Evolutionary conservation across 30 jellyfish, hydroid and myxozoan species (phyloP), one percentile per base, ranked within the genome.

Genomic region (Catostylus mosaicus): DNA sequence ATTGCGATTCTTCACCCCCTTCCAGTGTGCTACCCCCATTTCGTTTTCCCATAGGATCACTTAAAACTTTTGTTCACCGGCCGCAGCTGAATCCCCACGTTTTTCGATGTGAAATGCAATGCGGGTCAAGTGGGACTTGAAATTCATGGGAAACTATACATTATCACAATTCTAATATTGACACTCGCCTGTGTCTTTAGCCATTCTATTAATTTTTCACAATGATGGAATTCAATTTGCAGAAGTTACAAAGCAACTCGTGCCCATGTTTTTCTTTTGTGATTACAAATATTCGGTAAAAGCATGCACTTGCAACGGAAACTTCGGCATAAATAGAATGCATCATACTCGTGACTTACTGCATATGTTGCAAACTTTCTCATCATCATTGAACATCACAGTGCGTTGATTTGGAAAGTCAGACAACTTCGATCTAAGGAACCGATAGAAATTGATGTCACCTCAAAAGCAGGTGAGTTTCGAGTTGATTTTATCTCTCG

Each of bases 251-350:
- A 59, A 27, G 71, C 32, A 59, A 24, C 38, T 2, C 38, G 20
- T 22, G 3, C 19, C 19, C 71, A 18, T 12, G 24, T 24, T 20
- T 1, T 3, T 59, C 71, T 19, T 59, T 27, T 37, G 24, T 59
- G 71, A 0, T 59, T 59, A 27, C 71, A 59, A 16, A 59, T 26
- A 6, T 27, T 2, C 8, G 38, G 18, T 3, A 52, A 27, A 59
- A 59, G 71, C 71, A 4, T 27, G 71, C n/a, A 59, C n/a, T 43
- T 59, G 38, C 11, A 59, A 16, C 38, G 19, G 71, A 59, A 59
- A 59, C 38, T 27, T 59, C 2, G 38, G 19, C 12, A 59, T 16
- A 18, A 18, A 59, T 59, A 9, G n/a, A 18, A 59, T 18, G 10
- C 63, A 18, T 59, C 26, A 1, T 1, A 3, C 71, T 59, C 11